phyloP scores from a whole-genome alignment of 2,797 vertebrate species.

The Enoplosus armatus region DNA sequence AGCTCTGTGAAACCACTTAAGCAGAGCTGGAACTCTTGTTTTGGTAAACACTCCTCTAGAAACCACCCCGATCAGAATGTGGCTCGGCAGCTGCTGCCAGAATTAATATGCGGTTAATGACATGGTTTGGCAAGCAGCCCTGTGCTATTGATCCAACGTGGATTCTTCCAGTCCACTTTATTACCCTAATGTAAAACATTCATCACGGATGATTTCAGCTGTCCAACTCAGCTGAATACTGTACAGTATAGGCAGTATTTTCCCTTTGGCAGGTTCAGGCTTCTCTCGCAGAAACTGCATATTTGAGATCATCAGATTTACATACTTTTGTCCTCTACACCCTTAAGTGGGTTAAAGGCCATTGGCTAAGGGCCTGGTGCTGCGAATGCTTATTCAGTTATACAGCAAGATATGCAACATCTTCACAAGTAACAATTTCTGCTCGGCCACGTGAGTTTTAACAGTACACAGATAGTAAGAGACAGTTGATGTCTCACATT shows the following conservation, averaged over 20 bases:
- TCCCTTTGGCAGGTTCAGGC: slow-evolving; percentile 50
- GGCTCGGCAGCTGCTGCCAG: slow-evolving; percentile 75
- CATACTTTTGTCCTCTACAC: slow-evolving; percentile 58
- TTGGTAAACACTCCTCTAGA: slow-evolving; percentile 84
- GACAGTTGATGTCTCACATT: slow-evolving; percentile 32
- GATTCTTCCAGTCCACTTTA: slow-evolving; percentile 78
- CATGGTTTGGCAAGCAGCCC: slow-evolving; percentile 79
- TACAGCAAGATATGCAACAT: slow-evolving; percentile 18
- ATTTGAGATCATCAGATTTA: slow-evolving; percentile 69
- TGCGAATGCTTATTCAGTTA: slow-evolving; percentile 14
- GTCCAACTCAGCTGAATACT: slow-evolving; percentile 58
- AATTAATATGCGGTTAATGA: slow-evolving; percentile 86
- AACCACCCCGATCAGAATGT: slow-evolving; percentile 81
- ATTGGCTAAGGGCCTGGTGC: slow-evolving; percentile 6
- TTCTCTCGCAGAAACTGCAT: slow-evolving; percentile 53
- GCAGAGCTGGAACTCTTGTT: slow-evolving; percentile 78
- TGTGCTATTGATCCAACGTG: slow-evolving; percentile 78
- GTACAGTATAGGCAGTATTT: slow-evolving; percentile 52
- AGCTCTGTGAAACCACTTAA: slow-evolving; percentile 77
- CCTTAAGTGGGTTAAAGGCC: slow-evolving; percentile 61
- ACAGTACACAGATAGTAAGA: no score
- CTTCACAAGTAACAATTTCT: slow-evolving; percentile 25
- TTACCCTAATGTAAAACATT: slow-evolving; percentile 82
- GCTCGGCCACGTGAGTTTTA: no score
- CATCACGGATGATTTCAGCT: slow-evolving; percentile 66